phyloP scores from a whole-genome alignment of 2,113 vertebrate genomes.

The Prinia subflava region DNA sequence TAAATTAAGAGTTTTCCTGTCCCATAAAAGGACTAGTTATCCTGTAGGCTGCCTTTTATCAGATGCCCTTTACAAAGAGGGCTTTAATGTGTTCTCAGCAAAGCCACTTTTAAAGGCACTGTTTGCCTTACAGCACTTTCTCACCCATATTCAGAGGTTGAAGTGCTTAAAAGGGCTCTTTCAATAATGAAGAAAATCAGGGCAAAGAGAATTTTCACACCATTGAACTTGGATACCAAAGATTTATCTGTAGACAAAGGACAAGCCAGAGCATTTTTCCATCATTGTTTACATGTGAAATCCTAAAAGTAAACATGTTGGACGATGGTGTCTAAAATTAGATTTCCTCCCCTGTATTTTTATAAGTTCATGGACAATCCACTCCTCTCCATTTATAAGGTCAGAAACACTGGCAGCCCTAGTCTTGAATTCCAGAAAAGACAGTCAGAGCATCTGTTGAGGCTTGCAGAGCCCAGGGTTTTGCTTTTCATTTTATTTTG shows the following conservation, averaged over 20 bases:
- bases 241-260: background rate
- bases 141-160: rapidly evolving
- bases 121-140: background rate
- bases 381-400: background rate
- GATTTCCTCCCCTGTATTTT: background rate
- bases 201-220: background rate
- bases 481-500: conserved; percentile 13
- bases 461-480: background rate
- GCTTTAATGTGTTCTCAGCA: background rate
- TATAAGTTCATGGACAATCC: background rate
- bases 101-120: background rate
- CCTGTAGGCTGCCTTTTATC: background rate
- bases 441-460: background rate
- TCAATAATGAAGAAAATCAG: background rate
- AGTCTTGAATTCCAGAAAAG: background rate
- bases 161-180: background rate
- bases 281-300: background rate
- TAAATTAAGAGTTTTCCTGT: background rate
- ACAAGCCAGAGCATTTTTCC: background rate
- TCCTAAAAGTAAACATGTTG: background rate
- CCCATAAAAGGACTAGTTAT: background rate
- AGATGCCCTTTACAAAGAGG: background rate
- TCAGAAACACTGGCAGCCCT: background rate
- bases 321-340: background rate
- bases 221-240: background rate